phyloP scores from a whole-genome alignment of 2,797 vertebrate genomes.

The Myiothlypis coronata region DNA sequence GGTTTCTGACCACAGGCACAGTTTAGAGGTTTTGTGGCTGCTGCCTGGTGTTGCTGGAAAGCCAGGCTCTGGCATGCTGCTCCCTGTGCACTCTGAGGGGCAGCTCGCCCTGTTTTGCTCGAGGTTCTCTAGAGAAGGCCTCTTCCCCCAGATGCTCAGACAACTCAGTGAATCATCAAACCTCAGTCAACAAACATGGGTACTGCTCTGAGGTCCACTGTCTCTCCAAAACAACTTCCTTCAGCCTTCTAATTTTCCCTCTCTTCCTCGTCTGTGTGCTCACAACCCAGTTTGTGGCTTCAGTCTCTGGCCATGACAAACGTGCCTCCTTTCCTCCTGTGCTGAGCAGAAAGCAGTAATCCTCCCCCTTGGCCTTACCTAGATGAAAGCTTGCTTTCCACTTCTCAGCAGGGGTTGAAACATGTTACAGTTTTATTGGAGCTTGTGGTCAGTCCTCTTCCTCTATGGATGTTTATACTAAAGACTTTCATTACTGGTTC shows the following conservation, averaged over 20 bases:
- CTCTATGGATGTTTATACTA: conserved; percentile 57
- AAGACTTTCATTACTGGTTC: conserved; percentile 59
- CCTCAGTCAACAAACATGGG: not conserved
- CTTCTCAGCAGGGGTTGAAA: conserved; percentile 47
- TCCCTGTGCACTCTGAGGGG: not conserved
- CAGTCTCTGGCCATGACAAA: not conserved
- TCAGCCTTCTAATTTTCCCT: not conserved
- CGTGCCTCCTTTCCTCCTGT: not conserved
- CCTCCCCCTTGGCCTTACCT: not conserved
- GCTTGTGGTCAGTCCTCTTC: conserved; percentile 54
- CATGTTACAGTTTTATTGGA: conserved; percentile 49
- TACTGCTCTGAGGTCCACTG: not conserved
- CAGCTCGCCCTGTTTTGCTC: not conserved
- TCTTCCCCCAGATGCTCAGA: not conserved
- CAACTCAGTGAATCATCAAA: not conserved
- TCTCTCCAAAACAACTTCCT: not conserved
- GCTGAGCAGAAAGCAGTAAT: not conserved
- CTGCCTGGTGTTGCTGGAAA: conserved; percentile 16
- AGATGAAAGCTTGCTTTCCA: conserved; percentile 42
- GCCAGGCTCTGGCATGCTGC: not conserved
- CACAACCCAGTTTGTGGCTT: not conserved
- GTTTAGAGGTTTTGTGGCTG: conserved; percentile 31
- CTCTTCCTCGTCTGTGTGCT: not conserved
- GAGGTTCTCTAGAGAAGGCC: not conserved
- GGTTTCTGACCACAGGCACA: conserved; percentile 9